phyloP scores from a whole-genome alignment of 2,113 vertebrate genomes.

The Sprattus sprattus region DNA sequence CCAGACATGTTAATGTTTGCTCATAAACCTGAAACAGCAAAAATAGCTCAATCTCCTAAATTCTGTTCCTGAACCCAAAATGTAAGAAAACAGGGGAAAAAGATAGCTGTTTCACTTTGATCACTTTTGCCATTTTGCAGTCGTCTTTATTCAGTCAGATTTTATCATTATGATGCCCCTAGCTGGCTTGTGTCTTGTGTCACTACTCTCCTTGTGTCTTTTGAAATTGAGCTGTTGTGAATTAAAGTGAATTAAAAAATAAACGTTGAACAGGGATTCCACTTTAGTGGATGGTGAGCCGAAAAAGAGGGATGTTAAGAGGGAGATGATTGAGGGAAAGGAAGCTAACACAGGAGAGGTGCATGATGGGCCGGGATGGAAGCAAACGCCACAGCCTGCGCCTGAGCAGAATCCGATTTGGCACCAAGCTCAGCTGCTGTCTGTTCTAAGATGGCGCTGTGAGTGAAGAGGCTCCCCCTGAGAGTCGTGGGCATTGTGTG shows the following conservation, averaged over 20 bases:
- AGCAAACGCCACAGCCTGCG: neutral
- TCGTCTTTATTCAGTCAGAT: neutral
- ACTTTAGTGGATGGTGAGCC: neutral
- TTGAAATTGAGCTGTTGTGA: neutral
- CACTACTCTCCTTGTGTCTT: neutral
- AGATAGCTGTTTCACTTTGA: no score
- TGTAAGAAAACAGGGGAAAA: neutral
- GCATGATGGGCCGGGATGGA: neutral
- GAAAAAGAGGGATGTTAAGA: neutral
- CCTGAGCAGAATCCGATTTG: neutral
- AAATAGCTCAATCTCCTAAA: neutral
- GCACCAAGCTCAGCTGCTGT: neutral
- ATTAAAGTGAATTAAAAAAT: neutral
- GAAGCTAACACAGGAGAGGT: neutral
- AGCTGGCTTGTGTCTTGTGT: neutral
- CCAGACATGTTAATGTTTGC: neutral
- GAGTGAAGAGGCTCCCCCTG: slow-evolving; percentile 9
- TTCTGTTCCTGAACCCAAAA: neutral
- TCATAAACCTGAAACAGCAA: neutral
- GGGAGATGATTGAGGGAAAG: neutral
- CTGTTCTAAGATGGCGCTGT: neutral
- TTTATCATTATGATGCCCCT: neutral
- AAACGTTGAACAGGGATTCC: neutral
- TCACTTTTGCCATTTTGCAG: neutral
- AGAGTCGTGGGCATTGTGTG: neutral